phyloP scores from a whole-genome alignment of 2,888 invertebrate genomes.

The Cataglyphis albicans region DNA sequence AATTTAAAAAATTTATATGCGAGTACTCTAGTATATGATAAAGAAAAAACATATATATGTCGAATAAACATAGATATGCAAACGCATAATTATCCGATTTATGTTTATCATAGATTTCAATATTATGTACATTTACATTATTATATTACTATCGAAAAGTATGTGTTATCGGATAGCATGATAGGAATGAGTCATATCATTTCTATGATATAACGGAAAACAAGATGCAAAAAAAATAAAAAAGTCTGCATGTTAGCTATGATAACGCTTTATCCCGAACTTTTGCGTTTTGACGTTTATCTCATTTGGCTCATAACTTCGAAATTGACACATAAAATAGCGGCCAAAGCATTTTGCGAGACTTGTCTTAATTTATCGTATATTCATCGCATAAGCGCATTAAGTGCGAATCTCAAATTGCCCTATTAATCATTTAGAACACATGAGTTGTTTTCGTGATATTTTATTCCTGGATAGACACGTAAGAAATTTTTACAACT shows the following conservation, averaged over 20 bases:
- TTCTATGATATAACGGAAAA: conserved; percentile 2
- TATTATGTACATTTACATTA: background rate
- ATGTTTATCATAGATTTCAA: background rate
- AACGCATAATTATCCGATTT: background rate
- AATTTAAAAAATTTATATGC: background rate
- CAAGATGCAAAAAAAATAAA: background rate
- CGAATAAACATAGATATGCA: background rate
- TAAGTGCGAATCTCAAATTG: conserved; percentile 6
- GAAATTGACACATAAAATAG: background rate
- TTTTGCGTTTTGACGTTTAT: no score
- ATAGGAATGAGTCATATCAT: background rate
- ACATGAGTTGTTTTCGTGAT: background rate
- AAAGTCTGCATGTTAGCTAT: no score
- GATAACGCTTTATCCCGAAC: no score
- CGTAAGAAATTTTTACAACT: background rate
- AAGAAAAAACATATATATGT: background rate
- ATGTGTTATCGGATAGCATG: background rate
- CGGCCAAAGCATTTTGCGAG: background rate
- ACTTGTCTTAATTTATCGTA: background rate
- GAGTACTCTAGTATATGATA: background rate
- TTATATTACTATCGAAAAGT: background rate
- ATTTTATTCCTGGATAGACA: background rate
- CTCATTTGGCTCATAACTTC: background rate
- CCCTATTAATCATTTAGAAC: background rate
- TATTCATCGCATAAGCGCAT: background rate